Conservation (phyloP, 2,797 vertebrate genomes). For the Oreochromis mossambicus region DNA sequence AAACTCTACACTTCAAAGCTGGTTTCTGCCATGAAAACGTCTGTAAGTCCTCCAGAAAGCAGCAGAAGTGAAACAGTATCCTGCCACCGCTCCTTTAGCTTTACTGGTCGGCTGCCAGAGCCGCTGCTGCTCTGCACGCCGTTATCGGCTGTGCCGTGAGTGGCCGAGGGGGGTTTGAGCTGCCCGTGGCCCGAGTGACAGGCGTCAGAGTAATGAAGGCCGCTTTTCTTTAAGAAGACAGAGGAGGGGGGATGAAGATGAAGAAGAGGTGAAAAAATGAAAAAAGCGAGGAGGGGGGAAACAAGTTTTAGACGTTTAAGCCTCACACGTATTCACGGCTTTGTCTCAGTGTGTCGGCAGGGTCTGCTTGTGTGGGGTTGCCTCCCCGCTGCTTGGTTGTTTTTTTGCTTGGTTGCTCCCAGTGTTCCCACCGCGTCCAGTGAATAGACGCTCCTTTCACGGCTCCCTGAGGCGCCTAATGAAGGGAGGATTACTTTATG, state of each 20-base stretch:
- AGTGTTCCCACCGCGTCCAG: conserved; percentile 46
- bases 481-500: conserved; percentile 52
- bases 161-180: background rate
- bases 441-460: conserved; percentile 53
- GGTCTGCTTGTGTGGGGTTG: background rate
- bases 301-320: background rate
- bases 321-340: conserved; percentile 26
- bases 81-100: background rate
- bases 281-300: background rate
- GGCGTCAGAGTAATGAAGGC: conserved; percentile 25
- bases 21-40: background rate
- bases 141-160: background rate
- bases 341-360: conserved; percentile 11
- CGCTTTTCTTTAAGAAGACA: conserved; percentile 1
- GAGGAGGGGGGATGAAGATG: background rate
- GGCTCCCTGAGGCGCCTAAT: conserved; percentile 47
- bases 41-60: fast-evolving
- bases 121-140: background rate
- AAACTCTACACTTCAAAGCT: background rate
- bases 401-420: conserved; percentile 29
- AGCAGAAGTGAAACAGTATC: background rate
- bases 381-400: conserved; percentile 20
- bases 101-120: background rate
- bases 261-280: background rate
- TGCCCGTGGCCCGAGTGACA: conserved; percentile 21